phyloP scores from a whole-genome alignment of 2,888 invertebrate species.

The Tortrix viridana region DNA sequence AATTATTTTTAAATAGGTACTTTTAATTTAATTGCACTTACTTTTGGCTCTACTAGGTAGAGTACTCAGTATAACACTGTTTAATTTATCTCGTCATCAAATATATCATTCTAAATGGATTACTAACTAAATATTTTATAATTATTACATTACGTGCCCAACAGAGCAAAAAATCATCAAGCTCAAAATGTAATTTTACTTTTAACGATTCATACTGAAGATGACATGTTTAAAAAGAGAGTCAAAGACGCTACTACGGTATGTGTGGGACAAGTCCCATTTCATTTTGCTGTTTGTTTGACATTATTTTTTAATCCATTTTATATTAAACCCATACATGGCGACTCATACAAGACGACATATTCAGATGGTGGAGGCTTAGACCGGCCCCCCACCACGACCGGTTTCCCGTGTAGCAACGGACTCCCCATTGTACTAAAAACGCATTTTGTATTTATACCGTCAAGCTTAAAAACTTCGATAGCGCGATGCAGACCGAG shows the following conservation, averaged over 20 bases:
- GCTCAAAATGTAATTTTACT: no score
- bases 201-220: no score
- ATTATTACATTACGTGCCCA: no score
- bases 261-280: slow-evolving; percentile 38
- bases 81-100: no score
- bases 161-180: no score
- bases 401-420: slow-evolving; percentile 65
- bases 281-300: slow-evolving; percentile 37
- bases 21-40: no score
- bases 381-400: slow-evolving; percentile 56
- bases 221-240: slow-evolving; percentile 55
- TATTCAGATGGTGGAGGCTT: slow-evolving; percentile 60
- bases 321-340: slow-evolving; percentile 42
- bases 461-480: slow-evolving; percentile 47
- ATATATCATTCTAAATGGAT: no score
- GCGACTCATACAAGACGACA: slow-evolving; percentile 47
- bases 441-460: slow-evolving; percentile 50
- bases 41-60: no score
- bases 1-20: no score
- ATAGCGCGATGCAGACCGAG: slow-evolving; percentile 40
- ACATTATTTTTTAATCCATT: slow-evolving; percentile 39
- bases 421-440: slow-evolving; percentile 57
- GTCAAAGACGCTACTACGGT: slow-evolving; percentile 44
- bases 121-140: no score
- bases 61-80: no score